Evolutionary conservation across 2,113 vertebrate genomes (phyloP).

Genomic region (Malurus cyaneus): DNA sequence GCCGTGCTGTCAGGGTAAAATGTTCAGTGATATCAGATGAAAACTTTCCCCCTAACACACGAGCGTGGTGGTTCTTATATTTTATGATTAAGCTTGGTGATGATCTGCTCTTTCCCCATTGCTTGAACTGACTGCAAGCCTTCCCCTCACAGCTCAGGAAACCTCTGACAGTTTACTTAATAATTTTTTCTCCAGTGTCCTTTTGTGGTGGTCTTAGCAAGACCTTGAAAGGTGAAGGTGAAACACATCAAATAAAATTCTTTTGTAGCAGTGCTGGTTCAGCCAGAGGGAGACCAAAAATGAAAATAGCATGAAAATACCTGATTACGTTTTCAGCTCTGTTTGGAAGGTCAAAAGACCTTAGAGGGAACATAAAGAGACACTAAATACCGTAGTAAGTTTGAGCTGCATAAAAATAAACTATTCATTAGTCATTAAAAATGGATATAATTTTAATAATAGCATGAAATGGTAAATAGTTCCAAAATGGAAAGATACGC

Average conservation of each 20-base stretch:
- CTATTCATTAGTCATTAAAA: background rate
- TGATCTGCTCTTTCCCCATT: background rate
- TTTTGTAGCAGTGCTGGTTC: background rate
- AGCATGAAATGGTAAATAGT: background rate
- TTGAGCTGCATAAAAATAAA: background rate
- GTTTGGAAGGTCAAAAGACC: background rate
- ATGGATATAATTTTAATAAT: constrained; percentile 1
- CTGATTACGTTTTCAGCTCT: background rate
- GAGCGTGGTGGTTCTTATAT: background rate
- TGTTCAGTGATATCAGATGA: background rate
- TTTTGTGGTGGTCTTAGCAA: background rate
- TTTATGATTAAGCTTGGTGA: background rate
- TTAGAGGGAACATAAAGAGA: background rate
- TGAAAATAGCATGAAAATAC: constrained; percentile 16
- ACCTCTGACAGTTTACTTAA: background rate
- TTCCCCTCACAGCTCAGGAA: background rate
- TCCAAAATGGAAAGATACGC: background rate
- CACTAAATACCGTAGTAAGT: background rate
- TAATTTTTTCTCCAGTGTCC: background rate
- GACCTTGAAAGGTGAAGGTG: constrained; percentile 24
- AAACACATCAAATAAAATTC: constrained; percentile 34
- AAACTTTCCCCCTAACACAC: background rate
- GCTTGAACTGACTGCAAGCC: background rate
- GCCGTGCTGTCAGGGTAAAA: background rate
- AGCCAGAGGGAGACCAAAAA: background rate